A percentile compares a stretch with the other conserved stretches of the same genome.
phyloP scores from a whole-genome alignment of 2,113 vertebrate species.

The Dasyornis broadbenti region DNA sequence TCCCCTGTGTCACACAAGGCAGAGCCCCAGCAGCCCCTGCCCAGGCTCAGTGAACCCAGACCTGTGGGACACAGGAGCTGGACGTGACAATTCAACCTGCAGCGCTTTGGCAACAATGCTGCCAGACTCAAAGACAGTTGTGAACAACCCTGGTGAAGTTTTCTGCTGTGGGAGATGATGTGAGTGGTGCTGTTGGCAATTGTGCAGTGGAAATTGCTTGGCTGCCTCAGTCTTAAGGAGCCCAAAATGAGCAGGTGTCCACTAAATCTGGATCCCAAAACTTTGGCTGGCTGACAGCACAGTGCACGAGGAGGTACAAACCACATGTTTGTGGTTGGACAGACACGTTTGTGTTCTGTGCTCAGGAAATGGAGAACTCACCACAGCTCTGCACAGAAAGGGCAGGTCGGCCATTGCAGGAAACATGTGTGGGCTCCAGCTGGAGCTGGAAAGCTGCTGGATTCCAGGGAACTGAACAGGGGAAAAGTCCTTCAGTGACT shows the following conservation, averaged over 20 bases:
- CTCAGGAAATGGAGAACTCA: background rate
- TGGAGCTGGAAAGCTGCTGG: background rate
- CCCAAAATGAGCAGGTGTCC: background rate
- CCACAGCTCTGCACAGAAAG: background rate
- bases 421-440: background rate
- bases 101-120: background rate
- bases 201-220: background rate
- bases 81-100: background rate
- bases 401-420: background rate
- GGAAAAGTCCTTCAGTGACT: background rate
- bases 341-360: background rate
- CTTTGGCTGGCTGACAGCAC: background rate
- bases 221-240: background rate
- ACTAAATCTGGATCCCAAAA: background rate
- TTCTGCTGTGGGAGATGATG: background rate
- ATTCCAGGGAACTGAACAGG: background rate
- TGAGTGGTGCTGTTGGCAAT: background rate
- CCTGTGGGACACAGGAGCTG: accelerated
- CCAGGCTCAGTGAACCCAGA: background rate
- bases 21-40: background rate
- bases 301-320: accelerated
- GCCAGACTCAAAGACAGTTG: background rate
- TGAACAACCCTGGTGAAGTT: background rate
- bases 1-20: background rate
- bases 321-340: background rate